Evolutionary conservation across 2,113 vertebrate species (phyloP).

Genomic region (Petrocephalus microphthalmus): DNA sequence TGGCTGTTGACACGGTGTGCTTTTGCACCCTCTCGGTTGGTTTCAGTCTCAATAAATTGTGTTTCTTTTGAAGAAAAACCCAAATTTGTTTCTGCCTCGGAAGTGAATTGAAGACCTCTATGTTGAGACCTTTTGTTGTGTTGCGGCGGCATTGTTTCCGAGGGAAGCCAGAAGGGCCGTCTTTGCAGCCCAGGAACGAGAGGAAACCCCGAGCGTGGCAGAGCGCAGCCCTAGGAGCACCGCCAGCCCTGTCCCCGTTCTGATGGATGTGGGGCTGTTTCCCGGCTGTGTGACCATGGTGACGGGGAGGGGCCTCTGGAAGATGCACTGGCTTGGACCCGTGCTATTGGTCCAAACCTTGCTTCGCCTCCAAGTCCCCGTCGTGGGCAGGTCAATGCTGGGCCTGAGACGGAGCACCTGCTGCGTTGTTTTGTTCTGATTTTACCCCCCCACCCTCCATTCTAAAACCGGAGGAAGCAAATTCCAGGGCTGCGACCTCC

Average conservation of each 20-base stretch:
- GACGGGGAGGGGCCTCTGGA: constrained; percentile 16
- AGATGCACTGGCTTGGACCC: not conserved
- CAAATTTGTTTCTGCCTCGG: constrained; percentile 86
- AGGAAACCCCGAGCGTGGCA: constrained; percentile 20
- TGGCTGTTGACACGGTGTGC: constrained; percentile 90
- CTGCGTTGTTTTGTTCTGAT: not conserved
- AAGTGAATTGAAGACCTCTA: constrained; percentile 86
- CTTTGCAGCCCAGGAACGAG: constrained; percentile 52
- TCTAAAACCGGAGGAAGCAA: not conserved
- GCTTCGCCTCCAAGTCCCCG: not conserved
- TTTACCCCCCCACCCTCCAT: not conserved
- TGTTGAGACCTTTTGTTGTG: constrained; percentile 72
- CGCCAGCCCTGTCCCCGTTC: constrained; percentile 40
- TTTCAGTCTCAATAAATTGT: constrained; percentile 96
- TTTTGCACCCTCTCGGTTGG: constrained; percentile 78
- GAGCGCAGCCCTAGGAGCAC: constrained; percentile 38
- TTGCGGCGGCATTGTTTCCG: constrained; percentile 58
- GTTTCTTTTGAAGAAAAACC: constrained; percentile 90
- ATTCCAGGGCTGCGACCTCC: not conserved
- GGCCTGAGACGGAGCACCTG: not conserved
- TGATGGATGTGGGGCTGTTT: not conserved
- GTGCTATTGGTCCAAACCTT: not conserved
- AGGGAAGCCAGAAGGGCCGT: constrained; percentile 34
- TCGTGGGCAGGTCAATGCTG: not conserved
- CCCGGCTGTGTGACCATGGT: not conserved